Base-by-base conservation (phyloP, 2,113 vertebrate species). In the Mirounga angustirostris region DNA sequence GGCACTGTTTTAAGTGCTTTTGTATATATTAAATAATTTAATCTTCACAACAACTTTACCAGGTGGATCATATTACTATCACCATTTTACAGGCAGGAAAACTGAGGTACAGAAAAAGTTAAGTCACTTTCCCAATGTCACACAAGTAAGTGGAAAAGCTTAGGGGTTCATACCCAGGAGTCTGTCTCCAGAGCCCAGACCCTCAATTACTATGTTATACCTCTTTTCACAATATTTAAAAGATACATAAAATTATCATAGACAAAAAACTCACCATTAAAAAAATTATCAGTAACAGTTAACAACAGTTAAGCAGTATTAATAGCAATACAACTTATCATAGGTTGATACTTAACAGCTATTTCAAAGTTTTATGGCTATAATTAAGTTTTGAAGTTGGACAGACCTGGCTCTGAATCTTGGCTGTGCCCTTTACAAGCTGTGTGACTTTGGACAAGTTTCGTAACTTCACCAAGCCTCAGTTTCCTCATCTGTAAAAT, bases 401-500 rank as follows among this genome's bases (percentile, higher is more conserved):
- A 98, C 97, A 98, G 97, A 98, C 98, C 97, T 97, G 96, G 92
- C 95, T 98, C 82, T 97, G 96, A 97, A 95, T 97, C 93, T 97
- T 95, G 97, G 58, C n/a, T 97, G 97, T 95, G 93, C 65, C 85
- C 92, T 91, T 97, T 97, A 97, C 85, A 96, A 98, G 97, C 89
- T 95, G 95, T 97, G 86, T 97, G 95, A 97, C 92, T 97, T 97
- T 98, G 97, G 63, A 96, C 95, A 97, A 98, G 59, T 98, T 98
- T 97, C 63, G 36, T 97, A 96, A 98, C 97, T 97, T 97, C 98
- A 97, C 86, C 97, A 98, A 97, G 96, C 76, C 96, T 98, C 97
- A 97, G 96, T 97, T 98, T 98, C 97, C 96, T 97, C 97, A 98
- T 98, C 97, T 98, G 97, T 95, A 95, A 97, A 97, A 98, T 97